Evolutionary conservation across 2,888 invertebrate species (phyloP).

Genomic region (Crocallis elinguaria): DNA sequence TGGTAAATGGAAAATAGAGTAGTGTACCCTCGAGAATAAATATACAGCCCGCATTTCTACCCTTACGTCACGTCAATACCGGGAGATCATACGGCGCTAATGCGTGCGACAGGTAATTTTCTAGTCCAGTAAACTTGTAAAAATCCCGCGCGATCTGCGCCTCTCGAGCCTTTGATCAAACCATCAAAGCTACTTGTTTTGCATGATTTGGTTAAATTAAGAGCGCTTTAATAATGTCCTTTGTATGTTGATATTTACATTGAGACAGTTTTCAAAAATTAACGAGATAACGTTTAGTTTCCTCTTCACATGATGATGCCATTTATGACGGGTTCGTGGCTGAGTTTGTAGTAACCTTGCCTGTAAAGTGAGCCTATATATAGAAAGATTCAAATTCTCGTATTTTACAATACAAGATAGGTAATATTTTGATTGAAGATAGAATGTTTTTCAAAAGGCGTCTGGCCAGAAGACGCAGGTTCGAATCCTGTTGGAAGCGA

Average conservation of each 20-base stretch:
- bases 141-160: constrained; percentile 16
- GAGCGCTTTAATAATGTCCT: neutral
- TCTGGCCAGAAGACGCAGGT: no score
- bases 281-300: no score
- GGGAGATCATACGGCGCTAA: constrained; percentile 20
- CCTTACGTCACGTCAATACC: neutral
- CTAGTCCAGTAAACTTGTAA: constrained; percentile 20
- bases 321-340: no score
- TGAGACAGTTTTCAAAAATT: no score
- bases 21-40: constrained; percentile 7
- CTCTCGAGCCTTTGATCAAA: constrained; percentile 21
- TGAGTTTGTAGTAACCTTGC: no score
- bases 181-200: constrained; percentile 17
- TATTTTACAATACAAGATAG: no score
- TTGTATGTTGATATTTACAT: neutral
- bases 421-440: no score
- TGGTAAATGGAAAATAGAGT: neutral
- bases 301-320: no score
- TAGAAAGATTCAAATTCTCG: no score
- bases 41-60: constrained; percentile 9
- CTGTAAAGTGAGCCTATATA: no score
- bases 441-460: no score
- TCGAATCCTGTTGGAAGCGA: no score
- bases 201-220: constrained; percentile 8
- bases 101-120: constrained; percentile 36